A percentile compares a stretch with the other conserved stretches of the same genome.
phyloP scores from a whole-genome alignment of 2,888 invertebrate genomes.

The Volucella bombylans region DNA sequence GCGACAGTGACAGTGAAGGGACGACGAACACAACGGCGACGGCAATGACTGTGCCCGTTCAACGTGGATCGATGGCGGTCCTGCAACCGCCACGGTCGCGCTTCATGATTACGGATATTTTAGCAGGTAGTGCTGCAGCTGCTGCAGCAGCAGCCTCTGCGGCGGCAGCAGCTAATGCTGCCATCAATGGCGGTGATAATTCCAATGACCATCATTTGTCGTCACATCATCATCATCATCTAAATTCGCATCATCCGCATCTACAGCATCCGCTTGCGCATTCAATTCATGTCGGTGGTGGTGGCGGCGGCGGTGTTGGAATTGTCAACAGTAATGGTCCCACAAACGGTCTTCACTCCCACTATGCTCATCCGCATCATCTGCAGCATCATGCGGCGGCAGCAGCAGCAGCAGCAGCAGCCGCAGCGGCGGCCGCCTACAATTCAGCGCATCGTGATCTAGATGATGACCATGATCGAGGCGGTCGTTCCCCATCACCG shows the following conservation, averaged over 20 bases:
- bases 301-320: constrained; percentile 44
- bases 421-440: constrained; percentile 76
- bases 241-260: constrained; percentile 72
- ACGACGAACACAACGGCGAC: constrained; percentile 68
- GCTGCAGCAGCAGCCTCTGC: constrained; percentile 78
- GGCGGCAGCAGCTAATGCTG: constrained; percentile 72
- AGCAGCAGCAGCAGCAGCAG: constrained; percentile 79
- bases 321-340: constrained; percentile 58
- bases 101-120: constrained; percentile 95
- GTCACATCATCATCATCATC: constrained; percentile 74
- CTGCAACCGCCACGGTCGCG: constrained; percentile 88
- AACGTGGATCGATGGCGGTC: constrained; percentile 84
- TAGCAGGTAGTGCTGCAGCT: constrained; percentile 85
- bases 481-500: constrained; percentile 82
- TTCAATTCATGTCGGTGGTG: constrained; percentile 60
- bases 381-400: constrained; percentile 73
- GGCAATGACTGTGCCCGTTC: constrained; percentile 83
- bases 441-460: constrained; percentile 77
- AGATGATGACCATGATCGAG: constrained; percentile 77
- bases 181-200: constrained; percentile 70
- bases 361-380: constrained; percentile 70
- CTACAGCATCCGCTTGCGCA: constrained; percentile 78
- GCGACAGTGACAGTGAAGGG: constrained; percentile 79
- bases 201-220: constrained; percentile 74
- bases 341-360: constrained; percentile 67